Evolutionary conservation across 2,888 invertebrate species (phyloP), one percentile per base, ranked within the genome.

Genomic region (Slavum lentiscoides): DNA sequence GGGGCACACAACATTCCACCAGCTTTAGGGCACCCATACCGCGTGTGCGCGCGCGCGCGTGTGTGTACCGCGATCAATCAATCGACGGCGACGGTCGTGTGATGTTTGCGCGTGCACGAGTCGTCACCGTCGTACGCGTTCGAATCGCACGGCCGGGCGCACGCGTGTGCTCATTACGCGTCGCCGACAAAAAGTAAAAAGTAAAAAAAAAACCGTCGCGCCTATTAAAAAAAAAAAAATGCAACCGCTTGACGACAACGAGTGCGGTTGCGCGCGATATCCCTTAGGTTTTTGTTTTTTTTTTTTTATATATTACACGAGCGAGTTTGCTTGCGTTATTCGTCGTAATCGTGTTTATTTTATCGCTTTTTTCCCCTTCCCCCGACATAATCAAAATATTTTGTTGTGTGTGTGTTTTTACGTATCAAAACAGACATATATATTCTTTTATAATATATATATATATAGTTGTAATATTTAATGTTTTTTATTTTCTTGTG

Each of bases 21-120:
- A 30, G 30, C 30, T 30, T 30, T 30, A 30, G 30, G 4, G 30
- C 30, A 30, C 30, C 1, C 30, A 30, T 30, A 43, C 11, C 11
- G 11, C 7, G 43, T 43, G 11, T 43, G 11, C 7, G 43, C 43
- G n/a, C n/a, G n/a, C n/a, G n/a, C 49, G 49, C 7, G 49, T 39
- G 15, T 39, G 55, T 39, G 21, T 39, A 58, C 13, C 70, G 39
- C 43, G 43, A 43, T 43, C 7, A 39, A 72, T 59, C 59, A 72
- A 59, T 59, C 72, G 72, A 59, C 72, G 17, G 55, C 55, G 69
- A 30, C 21, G 43, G 43, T 43, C 9, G 30, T 58, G 39, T 70
- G 58, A 58, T 43, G 37, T 30, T 2, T 30, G 30, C 30, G 30
- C 30, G 30, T 23, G 39, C 21, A 39, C 39, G 39, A 59, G 59